phyloP scores from a whole-genome alignment of 2,888 invertebrate species.

The Neoscelio sp. region DNA sequence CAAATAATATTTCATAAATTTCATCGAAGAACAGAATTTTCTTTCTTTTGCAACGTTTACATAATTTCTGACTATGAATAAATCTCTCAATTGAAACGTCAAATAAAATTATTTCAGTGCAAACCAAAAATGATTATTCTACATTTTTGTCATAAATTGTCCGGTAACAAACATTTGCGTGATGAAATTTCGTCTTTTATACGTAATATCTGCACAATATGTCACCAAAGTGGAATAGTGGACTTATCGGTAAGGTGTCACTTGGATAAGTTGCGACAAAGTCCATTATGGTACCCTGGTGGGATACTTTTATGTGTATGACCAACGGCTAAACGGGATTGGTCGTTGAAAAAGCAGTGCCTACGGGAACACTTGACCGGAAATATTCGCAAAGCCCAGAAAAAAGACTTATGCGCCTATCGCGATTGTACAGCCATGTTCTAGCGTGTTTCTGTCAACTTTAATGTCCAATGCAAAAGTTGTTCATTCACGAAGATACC shows the following conservation, averaged over 20 bases:
- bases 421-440: conserved; percentile 69
- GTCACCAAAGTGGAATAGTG: conserved; percentile 53
- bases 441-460: conserved; percentile 46
- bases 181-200: conserved; percentile 23
- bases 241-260: conserved; percentile 62
- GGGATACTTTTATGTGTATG: conserved; percentile 78
- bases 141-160: no score
- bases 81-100: no score
- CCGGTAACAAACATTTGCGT: background rate
- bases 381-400: conserved; percentile 75
- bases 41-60: no score
- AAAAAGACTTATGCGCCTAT: conserved; percentile 77
- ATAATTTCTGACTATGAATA: no score
- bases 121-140: no score
- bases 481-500: conserved; percentile 40
- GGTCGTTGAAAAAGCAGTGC: conserved; percentile 74
- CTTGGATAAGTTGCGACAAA: conserved; percentile 71
- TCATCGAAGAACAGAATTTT: background rate
- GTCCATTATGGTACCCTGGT: conserved; percentile 77
- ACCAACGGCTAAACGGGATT: conserved; percentile 72
- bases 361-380: conserved; percentile 80
- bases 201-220: conserved; percentile 25
- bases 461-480: conserved; percentile 41
- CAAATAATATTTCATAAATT: no score
- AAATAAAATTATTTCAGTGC: no score